Evolutionary conservation across 2,888 invertebrate species (phyloP).

Genomic region (Hermaeophaga mercurialis): DNA sequence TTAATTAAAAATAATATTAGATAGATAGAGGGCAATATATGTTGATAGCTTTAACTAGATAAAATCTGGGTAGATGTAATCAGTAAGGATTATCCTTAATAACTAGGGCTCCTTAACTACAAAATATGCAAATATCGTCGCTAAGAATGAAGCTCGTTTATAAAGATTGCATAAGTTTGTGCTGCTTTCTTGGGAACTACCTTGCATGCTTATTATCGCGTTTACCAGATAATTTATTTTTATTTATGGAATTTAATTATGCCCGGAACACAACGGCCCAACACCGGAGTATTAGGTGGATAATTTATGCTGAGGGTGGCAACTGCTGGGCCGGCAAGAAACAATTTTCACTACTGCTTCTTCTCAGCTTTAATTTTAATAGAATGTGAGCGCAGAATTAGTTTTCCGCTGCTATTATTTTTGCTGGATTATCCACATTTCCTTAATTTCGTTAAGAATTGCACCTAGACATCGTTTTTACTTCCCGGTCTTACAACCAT

Average conservation of each 20-base stretch:
- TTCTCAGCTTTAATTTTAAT: constrained; percentile 21
- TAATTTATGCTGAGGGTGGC: constrained; percentile 20
- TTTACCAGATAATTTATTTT: constrained; percentile 50
- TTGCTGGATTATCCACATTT: too few relatives aligned
- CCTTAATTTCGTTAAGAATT: too few relatives aligned
- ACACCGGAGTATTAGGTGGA: constrained; percentile 26
- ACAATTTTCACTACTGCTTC: constrained; percentile 18
- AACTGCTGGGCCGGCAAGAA: constrained; percentile 15
- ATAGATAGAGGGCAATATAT: too few relatives aligned
- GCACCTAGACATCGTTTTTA: too few relatives aligned
- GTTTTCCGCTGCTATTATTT: too few relatives aligned
- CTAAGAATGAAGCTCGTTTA: constrained; percentile 30
- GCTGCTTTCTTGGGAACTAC: constrained; percentile 47
- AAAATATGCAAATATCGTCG: constrained; percentile 25
- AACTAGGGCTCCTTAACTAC: constrained; percentile 32
- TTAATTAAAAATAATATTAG: too few relatives aligned
- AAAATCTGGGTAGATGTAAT: background rate
- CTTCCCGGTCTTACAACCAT: too few relatives aligned
- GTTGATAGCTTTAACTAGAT: too few relatives aligned
- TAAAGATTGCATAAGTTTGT: constrained; percentile 44
- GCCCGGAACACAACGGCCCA: constrained; percentile 32
- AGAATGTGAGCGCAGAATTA: constrained; percentile 16
- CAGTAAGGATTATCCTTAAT: background rate
- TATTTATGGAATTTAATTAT: constrained; percentile 54
- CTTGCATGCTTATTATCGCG: constrained; percentile 54